A percentile compares a stretch with the other conserved stretches of the same genome.
phyloP scores from a whole-genome alignment of 1,140 invertebrate genomes.

The Octopus sinensis region DNA sequence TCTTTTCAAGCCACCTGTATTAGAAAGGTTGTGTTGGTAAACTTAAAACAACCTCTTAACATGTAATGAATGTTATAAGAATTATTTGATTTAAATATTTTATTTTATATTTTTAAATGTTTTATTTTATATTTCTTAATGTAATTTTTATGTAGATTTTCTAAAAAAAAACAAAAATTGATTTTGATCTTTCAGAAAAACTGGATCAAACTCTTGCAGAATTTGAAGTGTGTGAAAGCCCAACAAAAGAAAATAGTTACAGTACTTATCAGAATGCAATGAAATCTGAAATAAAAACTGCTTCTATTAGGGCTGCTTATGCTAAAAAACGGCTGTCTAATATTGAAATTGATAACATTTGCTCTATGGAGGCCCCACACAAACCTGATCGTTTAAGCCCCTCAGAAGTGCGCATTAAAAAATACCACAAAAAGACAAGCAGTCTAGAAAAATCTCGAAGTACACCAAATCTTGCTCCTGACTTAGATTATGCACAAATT shows the following conservation, averaged over 20 bases:
- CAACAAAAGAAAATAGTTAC: constrained; percentile 21
- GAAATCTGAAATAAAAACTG: constrained; percentile 41
- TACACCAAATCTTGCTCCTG: constrained; percentile 42
- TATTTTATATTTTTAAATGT: too few species aligned
- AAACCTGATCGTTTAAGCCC: constrained; percentile 37
- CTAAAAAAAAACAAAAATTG: too few species aligned
- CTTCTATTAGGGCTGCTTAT: constrained; percentile 50
- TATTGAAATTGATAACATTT: constrained; percentile 39
- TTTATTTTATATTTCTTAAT: too few species aligned
- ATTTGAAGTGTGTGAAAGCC: constrained; percentile 31
- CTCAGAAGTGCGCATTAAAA: constrained; percentile 40
- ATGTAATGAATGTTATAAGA: too few species aligned
- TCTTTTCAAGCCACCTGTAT: too few species aligned
- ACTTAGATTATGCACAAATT: constrained; percentile 23
- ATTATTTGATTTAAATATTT: too few species aligned
- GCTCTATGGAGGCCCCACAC: not conserved
- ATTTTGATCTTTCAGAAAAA: constrained; percentile 40
- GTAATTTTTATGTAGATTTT: too few species aligned
- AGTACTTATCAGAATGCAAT: constrained; percentile 14
- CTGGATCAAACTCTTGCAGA: constrained; percentile 46
- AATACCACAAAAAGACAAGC: constrained; percentile 36
- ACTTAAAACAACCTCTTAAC: too few species aligned
- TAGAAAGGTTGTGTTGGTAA: too few species aligned
- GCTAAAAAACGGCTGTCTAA: constrained; percentile 46
- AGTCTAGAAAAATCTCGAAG: constrained; percentile 44